Evolutionary conservation across 1,140 invertebrate species (phyloP), one percentile per base, ranked within the genome.

Genomic region (Melanaphis sacchari): DNA sequence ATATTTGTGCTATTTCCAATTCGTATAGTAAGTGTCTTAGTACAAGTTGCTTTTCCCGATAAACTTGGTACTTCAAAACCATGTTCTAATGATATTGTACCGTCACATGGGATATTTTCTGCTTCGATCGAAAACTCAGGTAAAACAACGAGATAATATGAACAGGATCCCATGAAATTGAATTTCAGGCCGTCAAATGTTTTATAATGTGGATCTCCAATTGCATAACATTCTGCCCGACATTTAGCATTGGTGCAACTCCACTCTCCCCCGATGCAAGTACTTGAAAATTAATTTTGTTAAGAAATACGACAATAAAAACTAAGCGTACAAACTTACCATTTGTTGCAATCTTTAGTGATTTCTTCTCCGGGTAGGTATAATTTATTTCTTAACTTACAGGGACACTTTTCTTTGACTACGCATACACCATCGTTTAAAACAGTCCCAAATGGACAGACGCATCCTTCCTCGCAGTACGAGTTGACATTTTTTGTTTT

Each of bases 111-210:
- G 0, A 97, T 96, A 95, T 98, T 98, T 95, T 98, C 98, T 1
- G 97, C 97, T 94, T 98, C 97, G 41, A 99, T 96, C 0, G 96
- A 96, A 94, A 97, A 96, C 94, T 97, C 96, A 0, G 96, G 94
- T 0, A 96, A 95, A 94, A 97, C 96, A 2, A 98, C 95, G 82
- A 99, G 95, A 94, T 97, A 97, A 94, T 99, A 99, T 0, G 97
- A 96, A 95, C 98, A 99, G 94, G 97, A 97, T 22, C 98, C 98
- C 97, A 98, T 98, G 95, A 98, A 99, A 95, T 98, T 97, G 95
- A 96, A 99, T 21, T 96, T 96, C 93, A 96, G 96, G 0, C 98
- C 98, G 95, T 99, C 98, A 95, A 99, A 99, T 0, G 98, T 99
- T 41, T 96, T 96, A 95, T 98, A 99, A 95, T 99, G 98, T 8